A percentile compares a stretch with the other conserved stretches of the same genome.
phyloP scores from a whole-genome alignment of 2,888 invertebrate genomes.

The Silvanus unidentatus region DNA sequence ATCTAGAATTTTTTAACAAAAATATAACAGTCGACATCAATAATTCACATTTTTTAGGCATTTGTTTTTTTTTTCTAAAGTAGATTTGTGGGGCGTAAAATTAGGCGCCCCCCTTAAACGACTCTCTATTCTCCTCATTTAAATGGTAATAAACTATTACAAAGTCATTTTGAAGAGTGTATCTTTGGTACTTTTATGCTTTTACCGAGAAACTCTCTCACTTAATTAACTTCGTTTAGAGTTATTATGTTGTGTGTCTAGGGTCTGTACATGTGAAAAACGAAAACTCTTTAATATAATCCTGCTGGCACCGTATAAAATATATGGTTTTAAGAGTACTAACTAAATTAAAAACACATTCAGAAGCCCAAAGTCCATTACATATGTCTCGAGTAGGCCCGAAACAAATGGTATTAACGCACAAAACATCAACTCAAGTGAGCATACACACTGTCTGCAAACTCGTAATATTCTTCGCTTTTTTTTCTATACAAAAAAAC shows the following conservation, averaged over 20 bases:
- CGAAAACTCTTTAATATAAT: constrained; percentile 1
- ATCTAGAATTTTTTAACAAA: neutral
- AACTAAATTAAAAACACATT: constrained; percentile 7
- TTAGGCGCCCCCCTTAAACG: too few species aligned
- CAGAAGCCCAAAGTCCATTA: constrained; percentile 6
- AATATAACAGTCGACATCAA: neutral
- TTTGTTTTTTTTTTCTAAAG: too few species aligned
- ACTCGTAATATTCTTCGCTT: too few species aligned
- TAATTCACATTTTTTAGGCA: too few species aligned
- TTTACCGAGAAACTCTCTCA: constrained; percentile 17
- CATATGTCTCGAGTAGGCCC: neutral
- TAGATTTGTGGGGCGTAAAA: too few species aligned
- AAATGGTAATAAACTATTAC: constrained; percentile 1
- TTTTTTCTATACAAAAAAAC: too few species aligned
- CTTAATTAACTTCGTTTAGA: constrained; percentile 22
- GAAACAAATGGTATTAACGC: neutral
- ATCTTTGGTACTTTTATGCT: constrained; percentile 17
- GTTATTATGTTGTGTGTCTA: constrained; percentile 7
- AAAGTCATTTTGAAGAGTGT: neutral
- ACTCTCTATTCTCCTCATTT: neutral
- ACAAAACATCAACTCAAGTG: too few species aligned
- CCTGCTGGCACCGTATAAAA: too few species aligned
- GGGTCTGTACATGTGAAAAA: neutral
- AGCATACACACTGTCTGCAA: too few species aligned
- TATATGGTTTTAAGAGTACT: constrained; percentile 1